phyloP scores from a whole-genome alignment of 2,888 invertebrate genomes.

The Apamea sordens region DNA sequence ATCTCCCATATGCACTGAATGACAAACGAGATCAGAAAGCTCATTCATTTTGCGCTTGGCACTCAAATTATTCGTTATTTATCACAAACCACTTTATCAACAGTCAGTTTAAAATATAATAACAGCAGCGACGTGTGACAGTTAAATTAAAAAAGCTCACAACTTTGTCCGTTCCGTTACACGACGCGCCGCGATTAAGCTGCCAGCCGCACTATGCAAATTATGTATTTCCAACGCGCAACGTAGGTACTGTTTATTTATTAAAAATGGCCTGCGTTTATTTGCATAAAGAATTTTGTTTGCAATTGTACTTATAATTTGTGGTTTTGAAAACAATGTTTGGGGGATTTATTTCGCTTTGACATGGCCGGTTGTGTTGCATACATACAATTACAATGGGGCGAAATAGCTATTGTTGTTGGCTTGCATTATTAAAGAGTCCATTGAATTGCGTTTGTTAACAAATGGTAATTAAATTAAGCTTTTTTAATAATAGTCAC shows the following conservation, averaged over 20 bases:
- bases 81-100: constrained; percentile 50
- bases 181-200: constrained; percentile 59
- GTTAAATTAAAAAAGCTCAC: constrained; percentile 58
- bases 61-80: constrained; percentile 43
- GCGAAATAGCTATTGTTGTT: neutral
- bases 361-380: neutral
- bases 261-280: constrained; percentile 52
- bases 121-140: constrained; percentile 54
- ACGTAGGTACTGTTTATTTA: constrained; percentile 56
- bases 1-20: constrained; percentile 14
- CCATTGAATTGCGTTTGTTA: neutral
- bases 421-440: neutral
- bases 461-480: neutral
- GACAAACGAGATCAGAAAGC: constrained; percentile 29
- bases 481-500: neutral
- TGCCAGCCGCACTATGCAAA: constrained; percentile 61
- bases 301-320: constrained; percentile 8
- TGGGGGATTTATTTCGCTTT: constrained; percentile 1
- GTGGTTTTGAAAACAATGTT: constrained; percentile 22
- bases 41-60: constrained; percentile 24
- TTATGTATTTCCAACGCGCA: constrained; percentile 54
- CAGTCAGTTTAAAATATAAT: constrained; percentile 55
- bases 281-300: constrained; percentile 49
- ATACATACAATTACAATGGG: neutral
- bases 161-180: constrained; percentile 34